Evolutionary conservation across 2,888 invertebrate genomes (phyloP).

Genomic region (Lasioglossum leucozonium): DNA sequence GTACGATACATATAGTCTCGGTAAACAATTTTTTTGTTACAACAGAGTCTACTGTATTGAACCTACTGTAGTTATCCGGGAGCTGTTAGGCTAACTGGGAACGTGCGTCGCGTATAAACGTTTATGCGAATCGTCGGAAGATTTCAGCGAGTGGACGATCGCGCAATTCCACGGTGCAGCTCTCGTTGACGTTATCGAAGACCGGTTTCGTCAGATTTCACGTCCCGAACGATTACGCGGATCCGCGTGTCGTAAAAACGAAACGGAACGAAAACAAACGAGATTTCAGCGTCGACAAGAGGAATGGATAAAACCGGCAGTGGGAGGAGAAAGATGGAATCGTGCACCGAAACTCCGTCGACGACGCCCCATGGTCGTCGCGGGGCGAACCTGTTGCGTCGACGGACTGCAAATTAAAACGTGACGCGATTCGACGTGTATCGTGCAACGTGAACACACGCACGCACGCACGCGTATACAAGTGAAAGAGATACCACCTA

Average conservation of each 20-base stretch:
- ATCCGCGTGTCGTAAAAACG: not conserved
- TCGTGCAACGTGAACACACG: not conserved
- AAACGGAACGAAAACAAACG: conserved; percentile 5
- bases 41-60: no score
- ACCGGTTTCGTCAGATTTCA: conserved; percentile 6
- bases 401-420: conserved; percentile 50
- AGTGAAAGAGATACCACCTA: conserved; percentile 39
- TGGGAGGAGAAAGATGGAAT: not conserved
- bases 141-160: not conserved
- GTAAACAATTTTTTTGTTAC: no score
- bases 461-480: not conserved
- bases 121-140: not conserved
- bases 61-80: not conserved
- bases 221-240: not conserved
- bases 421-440: not conserved
- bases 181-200: not conserved
- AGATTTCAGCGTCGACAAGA: not conserved
- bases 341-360: not conserved
- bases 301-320: not conserved
- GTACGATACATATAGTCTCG: no score
- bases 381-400: conserved; percentile 62
- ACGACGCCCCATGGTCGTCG: not conserved
- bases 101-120: not conserved
- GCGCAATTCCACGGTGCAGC: conserved; percentile 2
- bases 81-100: not conserved